Evolutionary conservation across 2,797 vertebrate species (phyloP).

Genomic region (Pseudochirops cupreus): DNA sequence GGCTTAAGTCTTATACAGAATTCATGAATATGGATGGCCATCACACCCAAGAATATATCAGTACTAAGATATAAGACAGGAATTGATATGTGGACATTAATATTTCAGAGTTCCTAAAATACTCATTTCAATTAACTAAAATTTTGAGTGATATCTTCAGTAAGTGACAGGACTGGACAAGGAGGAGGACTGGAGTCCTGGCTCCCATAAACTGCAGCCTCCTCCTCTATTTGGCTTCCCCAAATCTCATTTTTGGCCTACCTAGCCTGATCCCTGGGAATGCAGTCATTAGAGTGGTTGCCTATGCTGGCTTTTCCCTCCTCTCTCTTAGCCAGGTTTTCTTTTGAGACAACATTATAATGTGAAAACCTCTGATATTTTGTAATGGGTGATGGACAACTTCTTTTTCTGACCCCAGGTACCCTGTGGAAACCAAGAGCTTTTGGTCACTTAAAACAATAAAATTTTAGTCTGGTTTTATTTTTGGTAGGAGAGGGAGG

Average conservation of each 20-base stretch:
- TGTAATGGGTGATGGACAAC: not conserved
- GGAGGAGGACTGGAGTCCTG: not conserved
- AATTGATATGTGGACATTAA: not conserved
- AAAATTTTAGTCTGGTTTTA: not conserved
- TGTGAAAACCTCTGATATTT: not conserved
- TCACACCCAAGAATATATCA: not conserved
- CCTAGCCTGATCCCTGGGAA: not conserved
- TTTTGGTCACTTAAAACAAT: not conserved
- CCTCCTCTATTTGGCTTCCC: not conserved
- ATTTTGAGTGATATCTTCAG: not conserved
- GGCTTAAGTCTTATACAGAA: not conserved
- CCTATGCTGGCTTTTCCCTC: not conserved
- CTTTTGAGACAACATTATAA: not conserved
- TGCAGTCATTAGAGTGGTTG: not conserved
- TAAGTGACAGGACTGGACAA: not conserved
- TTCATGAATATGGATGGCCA: not conserved
- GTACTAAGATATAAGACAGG: not conserved
- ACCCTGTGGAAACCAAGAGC: not conserved
- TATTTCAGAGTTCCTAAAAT: not conserved
- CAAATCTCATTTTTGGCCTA: not conserved
- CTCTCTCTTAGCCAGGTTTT: not conserved
- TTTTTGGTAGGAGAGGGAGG: not conserved
- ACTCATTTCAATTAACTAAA: not conserved
- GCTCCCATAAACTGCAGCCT: not conserved
- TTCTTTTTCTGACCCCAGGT: not conserved